A percentile compares a stretch with the other conserved stretches of the same genome.
Conservation (phyloP, 2,797 vertebrate genomes). For the Champsocephalus esox region DNA sequence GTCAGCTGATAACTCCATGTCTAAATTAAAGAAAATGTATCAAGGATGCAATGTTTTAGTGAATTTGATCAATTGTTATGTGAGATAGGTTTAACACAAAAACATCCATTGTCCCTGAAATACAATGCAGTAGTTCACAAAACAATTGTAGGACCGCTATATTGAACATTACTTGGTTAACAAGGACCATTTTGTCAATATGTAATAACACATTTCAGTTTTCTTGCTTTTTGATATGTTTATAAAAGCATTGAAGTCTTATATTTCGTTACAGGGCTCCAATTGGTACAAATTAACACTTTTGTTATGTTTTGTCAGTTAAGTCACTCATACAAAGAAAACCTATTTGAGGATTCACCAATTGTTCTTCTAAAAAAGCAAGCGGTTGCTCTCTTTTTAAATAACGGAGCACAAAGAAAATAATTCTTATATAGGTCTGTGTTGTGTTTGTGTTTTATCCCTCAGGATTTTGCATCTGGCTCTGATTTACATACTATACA, state of each 20-base stretch:
- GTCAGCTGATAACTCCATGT: no score
- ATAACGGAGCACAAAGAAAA: not conserved
- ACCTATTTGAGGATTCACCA: conserved; percentile 4
- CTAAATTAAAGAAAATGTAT: no score
- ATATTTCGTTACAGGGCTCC: conserved; percentile 2
- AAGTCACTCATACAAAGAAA: not conserved
- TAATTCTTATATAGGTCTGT: not conserved
- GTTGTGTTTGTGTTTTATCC: not conserved
- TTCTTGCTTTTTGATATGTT: not conserved
- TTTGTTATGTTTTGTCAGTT: not conserved
- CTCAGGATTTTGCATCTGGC: not conserved
- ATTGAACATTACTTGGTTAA: conserved; percentile 2
- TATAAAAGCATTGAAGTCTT: not conserved
- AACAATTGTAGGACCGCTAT: not conserved
- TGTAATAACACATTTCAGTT: not conserved
- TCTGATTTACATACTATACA: not conserved
- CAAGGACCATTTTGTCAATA: not conserved
- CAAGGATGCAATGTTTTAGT: no score
- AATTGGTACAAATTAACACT: not conserved
- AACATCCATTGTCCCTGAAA: not conserved
- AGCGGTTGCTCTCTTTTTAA: not conserved
- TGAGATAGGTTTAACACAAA: no score
- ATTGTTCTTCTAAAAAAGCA: not conserved
- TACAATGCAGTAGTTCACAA: not conserved
- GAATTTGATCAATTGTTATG: no score